phyloP scores from a whole-genome alignment of 2,888 invertebrate species.

The Sinodicranocentrus sp. region DNA sequence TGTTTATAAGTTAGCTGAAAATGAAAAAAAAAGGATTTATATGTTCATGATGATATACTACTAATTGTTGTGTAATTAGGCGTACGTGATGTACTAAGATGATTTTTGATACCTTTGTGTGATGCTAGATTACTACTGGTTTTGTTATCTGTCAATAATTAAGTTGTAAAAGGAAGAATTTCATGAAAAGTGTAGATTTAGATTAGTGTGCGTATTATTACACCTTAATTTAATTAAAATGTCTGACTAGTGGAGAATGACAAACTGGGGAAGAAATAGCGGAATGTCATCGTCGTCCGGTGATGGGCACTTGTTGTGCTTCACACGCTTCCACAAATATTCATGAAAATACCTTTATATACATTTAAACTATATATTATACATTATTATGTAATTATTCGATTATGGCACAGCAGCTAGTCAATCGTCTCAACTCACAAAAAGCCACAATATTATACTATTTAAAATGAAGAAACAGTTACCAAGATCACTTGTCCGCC shows the following conservation, averaged over 20 bases:
- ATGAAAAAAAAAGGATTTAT: not conserved
- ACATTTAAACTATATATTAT: constrained; percentile 9
- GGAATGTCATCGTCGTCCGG: not conserved
- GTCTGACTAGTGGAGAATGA: not conserved
- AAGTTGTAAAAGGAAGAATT: not conserved
- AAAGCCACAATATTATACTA: constrained; percentile 12
- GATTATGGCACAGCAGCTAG: constrained; percentile 60
- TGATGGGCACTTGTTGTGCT: constrained; percentile 4
- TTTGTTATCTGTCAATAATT: not conserved
- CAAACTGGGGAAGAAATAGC: not conserved
- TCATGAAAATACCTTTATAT: constrained; percentile 9
- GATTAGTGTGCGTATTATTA: too few species aligned
- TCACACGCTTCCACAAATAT: constrained; percentile 37
- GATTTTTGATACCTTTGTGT: constrained; percentile 51
- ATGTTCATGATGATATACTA: constrained; percentile 6
- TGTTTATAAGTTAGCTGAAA: not conserved
- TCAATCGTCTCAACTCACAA: constrained; percentile 64
- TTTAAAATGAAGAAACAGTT: constrained; percentile 40
- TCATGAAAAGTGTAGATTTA: not conserved
- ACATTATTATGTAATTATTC: constrained; percentile 15
- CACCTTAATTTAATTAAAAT: too few species aligned
- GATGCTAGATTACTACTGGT: constrained; percentile 11
- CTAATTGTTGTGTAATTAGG: constrained; percentile 13
- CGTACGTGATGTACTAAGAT: not conserved
- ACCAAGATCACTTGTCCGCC: constrained; percentile 41